Conservation (phyloP, 1,140 invertebrate genomes). For the Popillia japonica region DNA sequence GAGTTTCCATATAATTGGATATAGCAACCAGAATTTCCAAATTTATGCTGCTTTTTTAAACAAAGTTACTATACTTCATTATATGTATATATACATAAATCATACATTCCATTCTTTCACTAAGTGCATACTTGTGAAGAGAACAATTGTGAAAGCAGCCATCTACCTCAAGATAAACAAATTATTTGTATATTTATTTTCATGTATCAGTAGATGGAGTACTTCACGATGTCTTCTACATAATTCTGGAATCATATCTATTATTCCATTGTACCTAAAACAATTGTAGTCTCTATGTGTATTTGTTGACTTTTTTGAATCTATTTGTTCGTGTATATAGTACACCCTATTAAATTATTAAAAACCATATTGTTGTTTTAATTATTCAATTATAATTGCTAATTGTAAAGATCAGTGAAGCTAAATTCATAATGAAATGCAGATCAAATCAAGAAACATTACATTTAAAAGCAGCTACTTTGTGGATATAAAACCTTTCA, state of each 20-base stretch:
- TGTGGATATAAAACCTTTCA: too few species aligned
- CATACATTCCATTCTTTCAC: background rate
- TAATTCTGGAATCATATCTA: background rate
- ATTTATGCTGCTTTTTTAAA: background rate
- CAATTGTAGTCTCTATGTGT: background rate
- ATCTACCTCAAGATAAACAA: slow-evolving; percentile 14
- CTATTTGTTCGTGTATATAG: slow-evolving; percentile 1
- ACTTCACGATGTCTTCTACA: slow-evolving; percentile 19
- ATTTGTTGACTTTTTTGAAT: slow-evolving; percentile 8
- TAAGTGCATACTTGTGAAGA: background rate
- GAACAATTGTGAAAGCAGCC: slow-evolving; percentile 16
- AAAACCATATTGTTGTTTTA: background rate
- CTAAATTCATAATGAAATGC: too few species aligned
- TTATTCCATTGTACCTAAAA: background rate
- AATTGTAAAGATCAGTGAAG: too few species aligned
- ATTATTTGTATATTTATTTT: background rate
- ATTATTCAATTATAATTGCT: background rate
- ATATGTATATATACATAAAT: background rate
- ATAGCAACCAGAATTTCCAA: slow-evolving; percentile 17
- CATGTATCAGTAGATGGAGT: slow-evolving; percentile 6
- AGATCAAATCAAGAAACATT: too few species aligned
- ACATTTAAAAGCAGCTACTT: too few species aligned
- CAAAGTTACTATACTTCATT: background rate
- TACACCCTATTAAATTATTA: background rate
- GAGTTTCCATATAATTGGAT: slow-evolving; percentile 6